Base-by-base conservation (phyloP, 2,113 vertebrate species). In the Peromyscus leucopus region DNA sequence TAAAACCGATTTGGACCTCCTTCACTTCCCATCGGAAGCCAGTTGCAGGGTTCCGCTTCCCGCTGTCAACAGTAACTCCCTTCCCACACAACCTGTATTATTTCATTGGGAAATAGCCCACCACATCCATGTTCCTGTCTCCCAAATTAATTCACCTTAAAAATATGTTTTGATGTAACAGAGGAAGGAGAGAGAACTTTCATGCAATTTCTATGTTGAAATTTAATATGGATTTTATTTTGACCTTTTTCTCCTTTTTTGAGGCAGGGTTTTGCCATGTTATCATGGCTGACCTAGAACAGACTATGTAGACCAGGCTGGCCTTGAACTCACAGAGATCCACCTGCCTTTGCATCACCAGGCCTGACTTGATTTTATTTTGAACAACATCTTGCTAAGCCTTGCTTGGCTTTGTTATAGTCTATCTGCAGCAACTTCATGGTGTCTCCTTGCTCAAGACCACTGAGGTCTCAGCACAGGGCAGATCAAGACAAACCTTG, bases 61-160 rank as follows among this genome's bases (percentile, higher is more conserved):
- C 24, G 5, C 7, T 46, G 0, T 15, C 85, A 15, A 36, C 39
- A 9, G 55, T 9, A 17, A 5, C 2, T 36, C 0, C 2, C 24
- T 59, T 48, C 46, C 61, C 21, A 7, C 0, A 63, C 51, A 71
- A 26, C 59, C 36, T 42, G 19, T 15, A 19, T 24, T 11, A 42
- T n/a, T 78, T 91, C 71, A 11, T 31, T 48, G 48, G 55, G 33
- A 26, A 59, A 42, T 21, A 15, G 12, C 36, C 31, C 4, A 39
- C 2, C 26, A 57, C 1, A 78, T 21, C n/a, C 22, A 16, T 17
- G n/a, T n/a, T 59, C 15, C 42, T 39, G 67, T 65, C 7, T 87
- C 80, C 19, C 69, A 8, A 76, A 71, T 36, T 11, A 71, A 84
- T 65, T 61, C 57, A 39, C 21, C 16, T 39, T 83, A 83, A 83